Percentiles rank a stretch among this genome's conserved stretches.
These are phyloP conservation scores for Drosophila lacteicornis DNA, from an alignment of 1,140 invertebrate genomes.

Conservation along the genomic window DNA sequence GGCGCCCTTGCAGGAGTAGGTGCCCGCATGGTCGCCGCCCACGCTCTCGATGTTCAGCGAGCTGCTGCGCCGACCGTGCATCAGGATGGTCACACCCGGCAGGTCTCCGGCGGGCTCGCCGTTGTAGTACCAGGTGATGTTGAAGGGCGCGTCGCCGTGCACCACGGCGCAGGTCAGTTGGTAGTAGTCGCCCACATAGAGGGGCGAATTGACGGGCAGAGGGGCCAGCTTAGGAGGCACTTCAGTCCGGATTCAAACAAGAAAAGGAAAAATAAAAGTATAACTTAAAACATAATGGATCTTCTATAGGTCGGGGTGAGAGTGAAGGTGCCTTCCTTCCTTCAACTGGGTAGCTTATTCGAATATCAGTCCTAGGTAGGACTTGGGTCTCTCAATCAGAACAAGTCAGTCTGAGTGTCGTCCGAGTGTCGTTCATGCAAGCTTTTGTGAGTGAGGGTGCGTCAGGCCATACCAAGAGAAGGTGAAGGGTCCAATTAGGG, in stretches of 20 bases:
- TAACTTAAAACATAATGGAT: constrained; percentile 24
- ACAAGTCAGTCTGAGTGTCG: constrained; percentile 3
- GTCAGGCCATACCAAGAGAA: constrained; percentile 27
- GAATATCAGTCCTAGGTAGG: not conserved
- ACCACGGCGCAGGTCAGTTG: constrained; percentile 91
- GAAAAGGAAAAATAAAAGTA: constrained; percentile 30
- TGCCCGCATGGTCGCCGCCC: constrained; percentile 88
- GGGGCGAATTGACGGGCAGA: constrained; percentile 88
- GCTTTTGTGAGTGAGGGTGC: constrained; percentile 36
- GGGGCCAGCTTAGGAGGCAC: constrained; percentile 91
- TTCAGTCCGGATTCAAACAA: constrained; percentile 65
- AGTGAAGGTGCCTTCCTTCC: too few relatives aligned
- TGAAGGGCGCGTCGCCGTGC: constrained; percentile 91
- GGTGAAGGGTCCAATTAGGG: constrained; percentile 28
- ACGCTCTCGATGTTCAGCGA: constrained; percentile 91
- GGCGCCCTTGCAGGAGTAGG: constrained; percentile 89
- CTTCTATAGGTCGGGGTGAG: not conserved
- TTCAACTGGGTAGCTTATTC: too few relatives aligned
- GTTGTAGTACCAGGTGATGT: constrained; percentile 92
- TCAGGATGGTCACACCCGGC: constrained; percentile 82
- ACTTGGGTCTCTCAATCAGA: not conserved
- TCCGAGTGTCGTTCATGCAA: constrained; percentile 50
- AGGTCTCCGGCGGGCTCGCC: constrained; percentile 85
- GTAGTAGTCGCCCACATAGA: constrained; percentile 91
- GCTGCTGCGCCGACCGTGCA: constrained; percentile 86